These are phyloP conservation scores for Xyliphius kryptos DNA, from an alignment of 2,113 vertebrate species.

Conservation along the genomic window DNA sequence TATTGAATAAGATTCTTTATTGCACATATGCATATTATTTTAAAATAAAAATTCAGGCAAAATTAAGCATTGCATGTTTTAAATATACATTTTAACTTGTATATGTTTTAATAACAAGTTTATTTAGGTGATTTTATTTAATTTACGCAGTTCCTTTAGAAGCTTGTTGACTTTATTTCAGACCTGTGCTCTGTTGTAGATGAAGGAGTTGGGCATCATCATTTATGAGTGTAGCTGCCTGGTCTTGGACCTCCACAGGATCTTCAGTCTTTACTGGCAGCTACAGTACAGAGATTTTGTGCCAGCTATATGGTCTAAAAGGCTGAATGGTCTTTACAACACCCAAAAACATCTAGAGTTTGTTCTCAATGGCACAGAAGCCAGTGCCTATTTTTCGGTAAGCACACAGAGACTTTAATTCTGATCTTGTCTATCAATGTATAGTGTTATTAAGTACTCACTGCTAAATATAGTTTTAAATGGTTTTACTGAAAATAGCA, in stretches of 20 bases:
- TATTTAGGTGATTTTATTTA: too few relatives aligned
- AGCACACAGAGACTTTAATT: constrained; percentile 61
- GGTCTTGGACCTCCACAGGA: constrained; percentile 85
- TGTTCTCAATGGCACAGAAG: constrained; percentile 73
- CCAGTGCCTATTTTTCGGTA: constrained; percentile 82
- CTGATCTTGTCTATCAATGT: too few relatives aligned
- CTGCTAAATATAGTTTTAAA: background rate
- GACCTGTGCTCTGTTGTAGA: constrained; percentile 64
- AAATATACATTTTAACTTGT: too few relatives aligned
- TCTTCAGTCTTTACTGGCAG: constrained; percentile 80
- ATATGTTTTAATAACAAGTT: too few relatives aligned
- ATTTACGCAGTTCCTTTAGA: background rate
- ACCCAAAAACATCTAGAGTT: constrained; percentile 68
- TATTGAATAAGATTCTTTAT: too few relatives aligned
- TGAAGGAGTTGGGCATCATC: constrained; percentile 89
- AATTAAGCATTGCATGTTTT: too few relatives aligned
- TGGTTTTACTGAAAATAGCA: background rate
- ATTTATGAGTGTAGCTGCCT: constrained; percentile 93
- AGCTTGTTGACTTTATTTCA: background rate
- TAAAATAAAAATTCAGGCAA: too few relatives aligned
- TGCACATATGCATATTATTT: too few relatives aligned
- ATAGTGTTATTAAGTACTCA: too few relatives aligned
- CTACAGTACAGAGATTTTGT: constrained; percentile 67
- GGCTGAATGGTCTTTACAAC: constrained; percentile 79
- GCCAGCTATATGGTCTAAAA: constrained; percentile 83